Evolutionary conservation across 2,888 invertebrate species (phyloP).

Genomic region (Orthosia gracilis): DNA sequence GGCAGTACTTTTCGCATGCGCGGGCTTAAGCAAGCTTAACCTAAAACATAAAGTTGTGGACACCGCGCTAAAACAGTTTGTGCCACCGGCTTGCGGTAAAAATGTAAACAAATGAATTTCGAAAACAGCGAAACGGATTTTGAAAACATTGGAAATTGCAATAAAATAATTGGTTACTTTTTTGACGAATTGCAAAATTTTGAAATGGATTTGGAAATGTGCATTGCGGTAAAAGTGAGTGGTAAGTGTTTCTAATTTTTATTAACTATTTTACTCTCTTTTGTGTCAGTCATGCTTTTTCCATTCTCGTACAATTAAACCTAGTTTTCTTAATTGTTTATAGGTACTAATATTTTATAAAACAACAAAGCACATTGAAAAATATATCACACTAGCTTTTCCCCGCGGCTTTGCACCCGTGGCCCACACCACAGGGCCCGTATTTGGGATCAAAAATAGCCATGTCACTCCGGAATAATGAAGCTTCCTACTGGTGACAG

Average conservation of each 20-base stretch:
- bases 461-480: too few relatives aligned
- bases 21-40: conserved; percentile 29
- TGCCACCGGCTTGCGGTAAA: conserved; percentile 51
- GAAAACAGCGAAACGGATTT: conserved; percentile 29
- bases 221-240: neutral
- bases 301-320: neutral
- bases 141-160: conserved; percentile 36
- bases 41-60: conserved; percentile 69
- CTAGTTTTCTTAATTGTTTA: neutral
- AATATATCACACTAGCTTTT: neutral
- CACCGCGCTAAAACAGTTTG: conserved; percentile 67
- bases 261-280: neutral
- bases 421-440: too few relatives aligned
- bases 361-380: neutral
- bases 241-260: conserved; percentile 35
- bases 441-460: too few relatives aligned
- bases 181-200: conserved; percentile 24
- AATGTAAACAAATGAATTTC: conserved; percentile 69
- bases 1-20: conserved; percentile 83
- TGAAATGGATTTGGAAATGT: conserved; percentile 40
- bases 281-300: neutral
- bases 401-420: too few relatives aligned
- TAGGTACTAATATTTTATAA: neutral
- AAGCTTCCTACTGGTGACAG: too few relatives aligned
- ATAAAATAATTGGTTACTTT: conserved; percentile 16